Base-by-base conservation (phyloP, 2,888 invertebrate genomes). In the Pharmacophagus antenor region DNA sequence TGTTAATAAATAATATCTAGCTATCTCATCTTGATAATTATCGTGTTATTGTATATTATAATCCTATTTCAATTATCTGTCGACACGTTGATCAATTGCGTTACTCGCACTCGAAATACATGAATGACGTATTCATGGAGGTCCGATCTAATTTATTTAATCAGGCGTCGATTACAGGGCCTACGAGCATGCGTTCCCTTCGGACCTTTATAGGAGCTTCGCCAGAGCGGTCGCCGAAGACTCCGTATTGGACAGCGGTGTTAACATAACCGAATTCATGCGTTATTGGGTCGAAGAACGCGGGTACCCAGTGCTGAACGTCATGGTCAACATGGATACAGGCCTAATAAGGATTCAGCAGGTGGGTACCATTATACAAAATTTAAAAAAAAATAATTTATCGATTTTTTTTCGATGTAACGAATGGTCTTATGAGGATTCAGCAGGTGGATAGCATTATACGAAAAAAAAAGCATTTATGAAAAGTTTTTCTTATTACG, bases 301-400 rank as follows among this genome's bases (percentile, higher is more conserved):
- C 12, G 94, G 94, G 0, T 94, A 89, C 67, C 94, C 94, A 0
- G 78, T 94, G 0, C 70, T 94, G 0, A 84, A 79, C 7, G 92
- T 93, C 0, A 67, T 77, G 3, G 82, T 91, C 1, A 68, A 92
- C 63, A 81, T 81, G 62, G 60, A 65, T 0, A 79, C 76, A 10
- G 81, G 83, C 17, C 21, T 70, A 0, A 79, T 89, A n/a, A 67
- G 53, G 2, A 65, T 88, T 1, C 69, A 62, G 22, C 89, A 90
- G 81, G 89, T 86, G 73, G 61, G 23, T 12, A n/a, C 42, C 21
- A n/a, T 27, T 10, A 10, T 18, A 17, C 7, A 23, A 0, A 31
- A 17, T 21, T 2, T 0, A 46, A 46, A 3, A 27, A 27, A 27
- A 27, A 7, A 27, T 27, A 5, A 27, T 7, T 27, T 10, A 27